Evolutionary conservation across 1,140 invertebrate genomes (phyloP).

Genomic region (Cotesia chilonis): DNA sequence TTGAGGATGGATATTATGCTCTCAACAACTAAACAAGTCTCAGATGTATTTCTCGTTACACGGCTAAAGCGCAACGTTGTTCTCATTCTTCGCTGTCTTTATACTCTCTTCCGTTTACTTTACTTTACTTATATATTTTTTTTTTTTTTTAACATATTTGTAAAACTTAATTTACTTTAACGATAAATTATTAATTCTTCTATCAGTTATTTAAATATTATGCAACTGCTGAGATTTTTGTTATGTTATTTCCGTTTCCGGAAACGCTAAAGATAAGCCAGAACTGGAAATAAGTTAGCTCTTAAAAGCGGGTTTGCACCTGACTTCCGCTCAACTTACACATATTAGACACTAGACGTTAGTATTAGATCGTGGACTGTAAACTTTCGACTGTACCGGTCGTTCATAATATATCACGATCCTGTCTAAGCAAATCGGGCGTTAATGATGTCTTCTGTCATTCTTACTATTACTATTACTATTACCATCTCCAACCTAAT

Average conservation of each 20-base stretch:
- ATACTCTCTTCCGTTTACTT: constrained; percentile 14
- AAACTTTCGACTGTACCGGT: background rate
- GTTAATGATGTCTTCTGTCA: constrained; percentile 31
- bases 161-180: too few relatives aligned
- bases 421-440: constrained; percentile 38
- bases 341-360: background rate
- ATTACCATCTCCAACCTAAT: too few relatives aligned
- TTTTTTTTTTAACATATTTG: constrained; percentile 1
- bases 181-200: too few relatives aligned
- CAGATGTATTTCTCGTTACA: constrained; percentile 28
- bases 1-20: constrained; percentile 41
- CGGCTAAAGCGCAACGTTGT: constrained; percentile 15
- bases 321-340: constrained; percentile 36
- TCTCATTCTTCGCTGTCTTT: constrained; percentile 21
- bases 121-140: background rate
- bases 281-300: background rate
- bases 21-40: constrained; percentile 29
- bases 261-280: constrained; percentile 6
- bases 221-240: background rate
- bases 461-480: background rate
- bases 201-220: too few relatives aligned
- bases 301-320: constrained; percentile 17
- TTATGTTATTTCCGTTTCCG: constrained; percentile 37
- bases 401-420: constrained; percentile 37
- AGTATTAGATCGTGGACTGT: too few relatives aligned